Base-by-base conservation (phyloP, 2,888 invertebrate genomes). In the Anodontia alba region DNA sequence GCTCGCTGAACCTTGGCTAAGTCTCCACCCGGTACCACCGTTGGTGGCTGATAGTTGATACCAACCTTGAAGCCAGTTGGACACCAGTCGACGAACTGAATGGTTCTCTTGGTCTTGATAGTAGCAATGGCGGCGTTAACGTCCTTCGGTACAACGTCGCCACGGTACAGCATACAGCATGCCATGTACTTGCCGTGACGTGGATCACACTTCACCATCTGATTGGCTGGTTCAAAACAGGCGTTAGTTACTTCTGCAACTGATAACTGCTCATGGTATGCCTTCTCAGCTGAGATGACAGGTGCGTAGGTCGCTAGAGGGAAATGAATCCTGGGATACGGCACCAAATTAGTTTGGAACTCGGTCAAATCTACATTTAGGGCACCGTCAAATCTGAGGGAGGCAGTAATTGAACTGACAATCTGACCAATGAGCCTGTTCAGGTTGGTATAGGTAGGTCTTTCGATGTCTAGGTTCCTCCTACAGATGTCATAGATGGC, bases 371-470 rank as follows among this genome's bases (percentile, higher is more conserved):
- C 95, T 17, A 95, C 95, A 80, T 95, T 95, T 2, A 95, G 91
- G 54, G 95, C 95, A 73, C 95, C 95, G 80, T 95, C 95, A 86
- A 95, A 95, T 66, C 95, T 90, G 38, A 95, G 91, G 20, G 95
- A 95, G 31, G 95, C 95, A 15, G 93, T 93, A 78, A 93, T 92
- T 57, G 93, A 93, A 68, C 91, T 91, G 72, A 94, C 91, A 66
- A 98, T 98, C 95, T 98, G 98, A 67, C 98, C 97, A 92, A 99
- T 98, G 90, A 99, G 96, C 92, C 99, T 96, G 95, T 99, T 99
- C 94, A 99, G 95, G 94, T 97, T 97, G 49, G 96, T 98, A 94
- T 97, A 97, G 91, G 97, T 96, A 0, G 98, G 98, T 71, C 97
- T 95, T 91, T 97, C 98, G 80, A 98, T 97, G 62, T 62, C 62